Evolutionary conservation across 2,797 vertebrate genomes (phyloP).

Genomic region (Amniataba percoides): DNA sequence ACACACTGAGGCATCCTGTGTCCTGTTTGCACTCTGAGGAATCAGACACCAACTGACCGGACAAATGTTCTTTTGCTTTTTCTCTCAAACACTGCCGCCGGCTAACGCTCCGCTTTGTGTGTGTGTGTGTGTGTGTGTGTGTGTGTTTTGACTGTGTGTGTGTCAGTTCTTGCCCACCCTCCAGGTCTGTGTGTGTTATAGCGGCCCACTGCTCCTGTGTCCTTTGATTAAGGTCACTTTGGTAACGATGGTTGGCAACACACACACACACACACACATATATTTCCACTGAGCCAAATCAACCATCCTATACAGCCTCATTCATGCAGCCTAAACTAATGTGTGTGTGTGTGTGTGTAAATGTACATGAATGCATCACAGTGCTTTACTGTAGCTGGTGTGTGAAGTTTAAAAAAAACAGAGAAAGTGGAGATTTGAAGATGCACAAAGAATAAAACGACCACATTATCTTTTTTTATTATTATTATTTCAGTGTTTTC

Average conservation of each 20-base stretch:
- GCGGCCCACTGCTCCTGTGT: slow-evolving; percentile 68
- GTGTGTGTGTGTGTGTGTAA: neutral
- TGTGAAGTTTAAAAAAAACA: neutral
- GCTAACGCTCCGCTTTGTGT: slow-evolving; percentile 36
- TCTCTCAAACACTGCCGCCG: slow-evolving; percentile 59
- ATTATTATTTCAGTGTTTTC: neutral
- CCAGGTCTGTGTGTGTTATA: slow-evolving; percentile 66
- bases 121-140: slow-evolving; percentile 26
- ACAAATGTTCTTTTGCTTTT: slow-evolving; percentile 72
- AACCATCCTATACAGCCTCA: neutral
- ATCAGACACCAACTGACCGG: slow-evolving; percentile 66
- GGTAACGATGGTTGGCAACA: slow-evolving; percentile 56
- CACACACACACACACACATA: slow-evolving; percentile 5
- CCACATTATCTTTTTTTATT: no score
- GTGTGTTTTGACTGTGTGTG: slow-evolving; percentile 36
- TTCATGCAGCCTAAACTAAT: neutral
- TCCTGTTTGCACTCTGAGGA: slow-evolving; percentile 47
- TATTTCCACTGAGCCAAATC: slow-evolving; percentile 7
- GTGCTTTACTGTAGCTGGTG: neutral
- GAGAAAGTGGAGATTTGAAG: no score
- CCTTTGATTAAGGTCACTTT: slow-evolving; percentile 76
- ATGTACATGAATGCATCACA: neutral
- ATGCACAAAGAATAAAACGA: neutral
- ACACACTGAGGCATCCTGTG: slow-evolving; percentile 3
- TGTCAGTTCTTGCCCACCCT: slow-evolving; percentile 42